Conservation (phyloP, 1,140 invertebrate species). For the Trichonephila clavipes region DNA sequence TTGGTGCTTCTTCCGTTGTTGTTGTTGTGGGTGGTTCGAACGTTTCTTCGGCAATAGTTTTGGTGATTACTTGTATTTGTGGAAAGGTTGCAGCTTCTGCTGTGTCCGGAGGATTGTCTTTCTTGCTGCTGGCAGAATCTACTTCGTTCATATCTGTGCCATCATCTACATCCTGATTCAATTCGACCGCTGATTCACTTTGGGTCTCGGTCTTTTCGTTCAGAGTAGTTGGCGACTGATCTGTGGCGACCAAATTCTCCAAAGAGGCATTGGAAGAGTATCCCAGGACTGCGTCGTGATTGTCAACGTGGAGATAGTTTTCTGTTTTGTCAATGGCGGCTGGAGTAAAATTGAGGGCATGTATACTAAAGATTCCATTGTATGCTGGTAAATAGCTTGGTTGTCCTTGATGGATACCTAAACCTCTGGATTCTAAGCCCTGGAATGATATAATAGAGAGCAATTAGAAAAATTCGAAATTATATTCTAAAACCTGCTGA, state of each 20-base stretch:
- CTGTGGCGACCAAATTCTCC: background rate
- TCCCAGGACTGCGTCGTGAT: background rate
- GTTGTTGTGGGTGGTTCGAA: background rate
- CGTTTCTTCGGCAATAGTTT: slow-evolving; percentile 39
- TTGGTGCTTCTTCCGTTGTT: background rate
- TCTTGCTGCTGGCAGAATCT: slow-evolving; percentile 5
- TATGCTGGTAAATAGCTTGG: slow-evolving; percentile 63
- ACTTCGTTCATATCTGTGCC: slow-evolving; percentile 41
- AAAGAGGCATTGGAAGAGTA: slow-evolving; percentile 16
- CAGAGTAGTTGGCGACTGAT: background rate
- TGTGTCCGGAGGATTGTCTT: background rate
- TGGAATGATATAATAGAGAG: slow-evolving; percentile 5
- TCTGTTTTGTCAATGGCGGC: slow-evolving; percentile 49
- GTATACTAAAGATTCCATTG: slow-evolving; percentile 69
- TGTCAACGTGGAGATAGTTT: slow-evolving; percentile 6
- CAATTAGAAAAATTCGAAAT: no score
- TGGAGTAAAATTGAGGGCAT: slow-evolving; percentile 69
- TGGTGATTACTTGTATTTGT: slow-evolving; percentile 57
- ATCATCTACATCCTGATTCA: slow-evolving; percentile 37
- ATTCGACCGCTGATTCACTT: background rate
- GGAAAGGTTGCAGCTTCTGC: slow-evolving; percentile 3
- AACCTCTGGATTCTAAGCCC: slow-evolving; percentile 40
- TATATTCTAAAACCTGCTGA: no score
- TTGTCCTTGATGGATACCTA: slow-evolving; percentile 49
- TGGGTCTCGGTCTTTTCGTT: background rate